Conservation (phyloP, 1,140 invertebrate species). For the Danaus melanippus region DNA sequence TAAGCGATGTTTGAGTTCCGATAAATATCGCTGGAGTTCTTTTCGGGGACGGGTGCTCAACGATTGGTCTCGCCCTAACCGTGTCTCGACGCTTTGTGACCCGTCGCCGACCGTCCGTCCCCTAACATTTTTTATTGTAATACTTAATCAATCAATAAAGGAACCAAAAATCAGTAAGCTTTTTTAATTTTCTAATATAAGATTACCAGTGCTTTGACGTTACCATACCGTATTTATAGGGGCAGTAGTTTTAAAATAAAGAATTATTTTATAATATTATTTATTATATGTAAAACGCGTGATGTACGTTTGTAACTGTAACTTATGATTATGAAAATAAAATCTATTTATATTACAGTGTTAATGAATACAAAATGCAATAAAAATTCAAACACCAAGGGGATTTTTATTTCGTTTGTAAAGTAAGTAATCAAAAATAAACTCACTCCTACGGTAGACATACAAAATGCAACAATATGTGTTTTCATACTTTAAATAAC, state of each 20-base stretch:
- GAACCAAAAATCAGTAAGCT: constrained; percentile 62
- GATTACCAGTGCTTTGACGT: constrained; percentile 41
- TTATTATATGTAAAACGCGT: constrained; percentile 63
- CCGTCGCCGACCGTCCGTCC: constrained; percentile 56
- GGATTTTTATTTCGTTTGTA: constrained; percentile 34
- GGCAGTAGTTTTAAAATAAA: constrained; percentile 57
- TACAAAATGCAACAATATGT: too few relatives aligned
- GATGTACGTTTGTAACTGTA: constrained; percentile 67
- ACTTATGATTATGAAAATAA: constrained; percentile 68
- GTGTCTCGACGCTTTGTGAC: constrained; percentile 54
- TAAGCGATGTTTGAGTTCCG: constrained; percentile 54
- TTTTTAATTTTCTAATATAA: constrained; percentile 62
- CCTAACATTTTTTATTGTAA: constrained; percentile 50
- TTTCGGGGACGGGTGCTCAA: constrained; percentile 53
- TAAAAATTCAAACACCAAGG: constrained; percentile 62
- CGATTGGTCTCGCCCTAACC: constrained; percentile 57
- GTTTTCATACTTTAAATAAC: too few relatives aligned
- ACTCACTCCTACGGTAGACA: too few relatives aligned
- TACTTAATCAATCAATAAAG: constrained; percentile 62
- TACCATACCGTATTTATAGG: constrained; percentile 39
- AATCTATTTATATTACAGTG: constrained; percentile 70
- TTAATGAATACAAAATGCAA: constrained; percentile 58
- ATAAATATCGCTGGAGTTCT: constrained; percentile 33
- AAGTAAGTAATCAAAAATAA: too few relatives aligned
- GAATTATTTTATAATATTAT: constrained; percentile 68